phyloP scores from a whole-genome alignment of 2,888 invertebrate genomes.

The Asteroscopus sphinx region DNA sequence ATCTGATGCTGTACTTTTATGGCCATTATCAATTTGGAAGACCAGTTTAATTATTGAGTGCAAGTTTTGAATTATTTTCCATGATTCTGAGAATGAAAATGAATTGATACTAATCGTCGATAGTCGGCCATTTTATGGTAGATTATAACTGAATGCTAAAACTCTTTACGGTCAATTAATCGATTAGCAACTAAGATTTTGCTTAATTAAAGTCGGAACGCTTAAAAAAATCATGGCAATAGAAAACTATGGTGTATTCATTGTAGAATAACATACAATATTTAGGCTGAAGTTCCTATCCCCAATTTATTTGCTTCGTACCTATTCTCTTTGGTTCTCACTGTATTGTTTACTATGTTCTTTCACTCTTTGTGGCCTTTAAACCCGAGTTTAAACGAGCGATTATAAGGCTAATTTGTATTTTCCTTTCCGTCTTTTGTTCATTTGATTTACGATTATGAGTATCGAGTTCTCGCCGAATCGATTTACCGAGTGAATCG shows the following conservation, averaged over 20 bases:
- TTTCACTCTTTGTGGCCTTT: slow-evolving; percentile 50
- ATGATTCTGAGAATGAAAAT: slow-evolving; percentile 31
- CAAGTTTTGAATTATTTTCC: slow-evolving; percentile 22
- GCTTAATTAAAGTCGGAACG: slow-evolving; percentile 29
- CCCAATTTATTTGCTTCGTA: background rate
- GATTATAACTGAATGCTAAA: slow-evolving; percentile 34
- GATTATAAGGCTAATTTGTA: slow-evolving; percentile 88
- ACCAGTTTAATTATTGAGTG: slow-evolving; percentile 23
- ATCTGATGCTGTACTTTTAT: slow-evolving; percentile 20
- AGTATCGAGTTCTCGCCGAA: slow-evolving; percentile 75
- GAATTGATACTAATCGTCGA: slow-evolving; percentile 32
- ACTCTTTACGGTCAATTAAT: slow-evolving; percentile 54
- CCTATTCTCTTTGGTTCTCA: slow-evolving; percentile 17
- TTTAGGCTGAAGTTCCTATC: background rate
- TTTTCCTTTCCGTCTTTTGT: slow-evolving; percentile 87
- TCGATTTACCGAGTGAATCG: slow-evolving; percentile 74
- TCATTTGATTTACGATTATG: slow-evolving; percentile 83
- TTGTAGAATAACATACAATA: background rate
- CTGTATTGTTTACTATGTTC: slow-evolving; percentile 55
- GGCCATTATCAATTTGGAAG: slow-evolving; percentile 31
- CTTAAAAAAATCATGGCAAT: slow-evolving; percentile 5
- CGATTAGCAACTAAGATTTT: slow-evolving; percentile 43
- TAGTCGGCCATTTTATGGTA: slow-evolving; percentile 41
- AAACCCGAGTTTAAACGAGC: slow-evolving; percentile 69
- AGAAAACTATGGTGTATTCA: background rate